Conservation (phyloP, 2,113 vertebrate genomes). For the Rutilus rutilus region DNA sequence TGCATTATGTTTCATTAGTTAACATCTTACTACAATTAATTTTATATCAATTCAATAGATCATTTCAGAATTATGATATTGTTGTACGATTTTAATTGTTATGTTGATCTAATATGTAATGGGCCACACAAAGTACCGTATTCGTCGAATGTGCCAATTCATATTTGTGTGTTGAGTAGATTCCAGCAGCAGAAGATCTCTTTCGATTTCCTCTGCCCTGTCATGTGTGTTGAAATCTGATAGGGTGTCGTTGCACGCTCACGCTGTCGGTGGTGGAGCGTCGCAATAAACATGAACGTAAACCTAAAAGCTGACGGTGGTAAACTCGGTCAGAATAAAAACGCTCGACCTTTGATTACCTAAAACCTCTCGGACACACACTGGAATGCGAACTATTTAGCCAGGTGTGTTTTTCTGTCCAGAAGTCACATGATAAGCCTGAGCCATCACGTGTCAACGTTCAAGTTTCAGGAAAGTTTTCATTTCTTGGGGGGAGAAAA, state of each 20-base stretch:
- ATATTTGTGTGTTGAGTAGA: background rate
- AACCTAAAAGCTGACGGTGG: background rate
- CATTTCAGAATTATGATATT: background rate
- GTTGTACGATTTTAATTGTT: background rate
- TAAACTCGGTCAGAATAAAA: background rate
- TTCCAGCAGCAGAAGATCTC: background rate
- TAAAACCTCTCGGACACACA: background rate
- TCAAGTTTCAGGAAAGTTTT: constrained; percentile 78
- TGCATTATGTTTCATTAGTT: no score
- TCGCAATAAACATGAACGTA: background rate
- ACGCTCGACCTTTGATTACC: background rate
- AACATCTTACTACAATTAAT: background rate
- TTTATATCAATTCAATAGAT: background rate
- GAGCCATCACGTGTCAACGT: constrained; percentile 72
- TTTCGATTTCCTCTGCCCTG: background rate
- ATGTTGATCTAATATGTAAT: background rate
- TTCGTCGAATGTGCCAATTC: background rate
- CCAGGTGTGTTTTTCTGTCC: constrained; percentile 55
- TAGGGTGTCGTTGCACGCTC: background rate
- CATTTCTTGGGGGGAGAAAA: constrained; percentile 48
- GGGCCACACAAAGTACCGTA: background rate
- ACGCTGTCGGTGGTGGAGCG: background rate
- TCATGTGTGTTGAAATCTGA: background rate
- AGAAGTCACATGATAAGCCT: constrained; percentile 73
- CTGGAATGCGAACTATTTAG: constrained; percentile 48